Percentiles rank a stretch among this genome's conserved stretches.
These are phyloP conservation scores for Meriones unguiculatus DNA, from an alignment of 2,113 vertebrate genomes.

Conservation along the genomic window DNA sequence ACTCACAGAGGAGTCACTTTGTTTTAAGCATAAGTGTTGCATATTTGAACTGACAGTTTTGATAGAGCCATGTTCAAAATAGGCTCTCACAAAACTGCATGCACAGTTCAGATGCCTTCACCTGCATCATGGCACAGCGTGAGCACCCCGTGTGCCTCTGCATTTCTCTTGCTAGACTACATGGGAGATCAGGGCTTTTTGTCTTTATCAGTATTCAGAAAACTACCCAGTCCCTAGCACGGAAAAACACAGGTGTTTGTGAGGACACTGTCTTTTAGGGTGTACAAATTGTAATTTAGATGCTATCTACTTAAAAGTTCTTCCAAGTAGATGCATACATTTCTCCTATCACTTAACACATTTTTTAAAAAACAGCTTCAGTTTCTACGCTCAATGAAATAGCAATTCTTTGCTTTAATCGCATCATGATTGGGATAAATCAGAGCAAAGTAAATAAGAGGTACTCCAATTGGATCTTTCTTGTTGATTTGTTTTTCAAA, in stretches of 20 bases:
- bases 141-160: rapidly evolving
- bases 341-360: neutral
- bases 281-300: neutral
- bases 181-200: neutral
- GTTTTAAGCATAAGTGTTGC: constrained; percentile 9
- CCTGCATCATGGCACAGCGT: neutral
- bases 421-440: neutral
- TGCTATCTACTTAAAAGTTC: neutral
- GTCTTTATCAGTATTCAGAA: neutral
- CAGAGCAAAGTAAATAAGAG: neutral
- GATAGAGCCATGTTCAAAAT: neutral
- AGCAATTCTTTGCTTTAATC: neutral
- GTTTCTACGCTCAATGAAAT: neutral
- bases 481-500: neutral
- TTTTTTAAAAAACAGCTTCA: constrained; percentile 13
- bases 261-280: neutral
- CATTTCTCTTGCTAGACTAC: too few species aligned
- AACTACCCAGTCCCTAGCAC: neutral
- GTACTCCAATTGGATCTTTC: neutral
- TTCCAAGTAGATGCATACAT: neutral
- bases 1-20: neutral
- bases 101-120: rapidly evolving
- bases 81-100: neutral
- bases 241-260: neutral
- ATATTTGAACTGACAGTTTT: neutral